Percentiles rank a stretch among this genome's conserved stretches.
Conservation (phyloP, 1,140 invertebrate species). For the Drosophila mojavensis region DNA sequence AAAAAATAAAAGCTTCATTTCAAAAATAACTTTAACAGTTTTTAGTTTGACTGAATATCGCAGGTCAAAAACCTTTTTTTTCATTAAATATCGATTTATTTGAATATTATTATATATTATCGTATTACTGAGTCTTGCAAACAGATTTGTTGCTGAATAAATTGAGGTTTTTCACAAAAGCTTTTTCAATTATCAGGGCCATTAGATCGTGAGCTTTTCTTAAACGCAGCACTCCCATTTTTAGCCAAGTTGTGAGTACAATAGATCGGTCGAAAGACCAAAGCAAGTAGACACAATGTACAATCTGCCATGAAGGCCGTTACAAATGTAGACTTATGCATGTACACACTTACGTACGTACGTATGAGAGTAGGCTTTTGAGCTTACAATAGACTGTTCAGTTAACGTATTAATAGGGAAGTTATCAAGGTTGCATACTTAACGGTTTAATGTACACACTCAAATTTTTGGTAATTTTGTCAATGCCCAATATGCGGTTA, state of each 20-base stretch:
- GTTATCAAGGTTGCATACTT: conserved; percentile 61
- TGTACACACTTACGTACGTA: not conserved
- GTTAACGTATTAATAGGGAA: conserved; percentile 59
- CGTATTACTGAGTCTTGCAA: too few species aligned
- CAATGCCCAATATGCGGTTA: conserved; percentile 32
- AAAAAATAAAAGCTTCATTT: too few species aligned
- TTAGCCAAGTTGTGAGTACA: conserved; percentile 39
- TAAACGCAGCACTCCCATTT: conserved; percentile 61
- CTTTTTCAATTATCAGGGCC: conserved; percentile 54
- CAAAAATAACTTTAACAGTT: too few species aligned
- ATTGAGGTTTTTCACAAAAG: conserved; percentile 13
- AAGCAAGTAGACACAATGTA: conserved; percentile 36
- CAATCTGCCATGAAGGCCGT: conserved; percentile 46
- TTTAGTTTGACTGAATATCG: too few species aligned
- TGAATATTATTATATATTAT: too few species aligned
- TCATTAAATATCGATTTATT: too few species aligned
- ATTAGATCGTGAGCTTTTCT: conserved; percentile 51
- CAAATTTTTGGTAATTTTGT: conserved; percentile 33
- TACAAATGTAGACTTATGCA: conserved; percentile 29
- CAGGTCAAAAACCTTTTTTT: too few species aligned
- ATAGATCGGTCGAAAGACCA: conserved; percentile 46
- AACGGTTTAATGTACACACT: conserved; percentile 39
- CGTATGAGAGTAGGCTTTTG: conserved; percentile 29
- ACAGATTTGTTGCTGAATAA: too few species aligned
- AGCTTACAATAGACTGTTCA: conserved; percentile 38